Base-by-base conservation (phyloP, 1,140 invertebrate species). In the Drosophila nigromelanica region DNA sequence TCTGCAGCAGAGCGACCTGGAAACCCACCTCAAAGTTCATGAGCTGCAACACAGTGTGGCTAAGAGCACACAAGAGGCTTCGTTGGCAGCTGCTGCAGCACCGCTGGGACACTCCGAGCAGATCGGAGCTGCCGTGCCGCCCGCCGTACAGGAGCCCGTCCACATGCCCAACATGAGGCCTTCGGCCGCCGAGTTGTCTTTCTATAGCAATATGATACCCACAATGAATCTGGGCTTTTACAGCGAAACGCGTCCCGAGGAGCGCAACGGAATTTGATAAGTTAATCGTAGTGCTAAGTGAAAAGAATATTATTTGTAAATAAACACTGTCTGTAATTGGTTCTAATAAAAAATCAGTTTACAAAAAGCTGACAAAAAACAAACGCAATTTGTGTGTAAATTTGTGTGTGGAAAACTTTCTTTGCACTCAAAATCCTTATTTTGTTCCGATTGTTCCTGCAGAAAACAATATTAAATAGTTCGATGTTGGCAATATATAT, bases 21-120 rank as follows among this genome's bases (percentile, higher is more conserved):
- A 94, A 63, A 92, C 92, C 51, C 94, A 94, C 73, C 91, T 94
- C 27, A 94, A 94, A 73, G 93, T 93, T 3, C 94, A 94, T 78
- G 77, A 90, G 56, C 45, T 91, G 15, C 90, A 91, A 24, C 82
- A 91, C 55, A 89, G 72, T 35, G 81, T 78, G 43, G 81, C 76
- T 4, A 78, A 81, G 27, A 78, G 77, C 37, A 72, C 73, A 3
- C 86, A 91, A 48, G 75, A 87, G 39, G 90, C 90, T 0, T 71
- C 90, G 4, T 63, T 75, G 47, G 86, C 81, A 7, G 37, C 52
- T 10, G 55, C 70, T 11, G 27, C 42, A 14, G 42, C 15, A 5
- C 43, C 33, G 12, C 55, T 35, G 12, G 7, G 15, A 30, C 33
- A 18, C 62, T 33, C 56, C 1, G 78, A 62, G 15, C 74, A 62